Evolutionary conservation across 2,797 vertebrate genomes (phyloP), one percentile per base, ranked within the genome.

Genomic region (Brachyalestes nurse): DNA sequence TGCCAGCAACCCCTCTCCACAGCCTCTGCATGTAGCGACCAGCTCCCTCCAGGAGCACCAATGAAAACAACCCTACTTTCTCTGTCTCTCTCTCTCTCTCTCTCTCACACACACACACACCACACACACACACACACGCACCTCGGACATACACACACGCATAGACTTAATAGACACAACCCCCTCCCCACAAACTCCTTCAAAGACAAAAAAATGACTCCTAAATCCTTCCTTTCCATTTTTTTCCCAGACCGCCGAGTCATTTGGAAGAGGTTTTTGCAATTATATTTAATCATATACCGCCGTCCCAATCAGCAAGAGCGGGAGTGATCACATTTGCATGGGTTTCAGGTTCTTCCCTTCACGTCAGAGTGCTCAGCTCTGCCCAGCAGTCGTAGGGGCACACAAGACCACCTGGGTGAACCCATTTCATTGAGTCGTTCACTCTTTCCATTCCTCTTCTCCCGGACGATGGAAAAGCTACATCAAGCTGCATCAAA

Each of bases 201-300:
- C 73, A 83, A 84, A 85, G 79, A 82, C 82, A 70, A 75, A 87
- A 87, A 89, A 90, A 89, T 88, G 83, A 60, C 85, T 84, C 90
- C 90, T 91, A 92, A 93, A 91, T 91, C 90, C 90, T 91, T 91
- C 90, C 91, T 92, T 90, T 85, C 90, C 86, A 69, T 81, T 86
- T 12, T 72, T 82, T 58, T 71, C 62, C 60, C 42, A 89, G 92
- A 92, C 89, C 88, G 42, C 91, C 19, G 70, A 88, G 83, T 89
- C 92, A 91, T 94, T 94, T 93, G 88, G 92, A 91, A 93, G 89
- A 88, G 86, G 83, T 87, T 90, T 92, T 91, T 90, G 91, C 89
- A 93, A 94, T 95, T 93, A 92, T 86, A 88, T 92, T 92, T 94
- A 94, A 95, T 95, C 91, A 90, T 92, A 94, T 84, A 87, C 90